These are phyloP conservation scores for Nymphalis polychloros DNA, from an alignment of 2,888 invertebrate genomes.

Conservation along the genomic window DNA sequence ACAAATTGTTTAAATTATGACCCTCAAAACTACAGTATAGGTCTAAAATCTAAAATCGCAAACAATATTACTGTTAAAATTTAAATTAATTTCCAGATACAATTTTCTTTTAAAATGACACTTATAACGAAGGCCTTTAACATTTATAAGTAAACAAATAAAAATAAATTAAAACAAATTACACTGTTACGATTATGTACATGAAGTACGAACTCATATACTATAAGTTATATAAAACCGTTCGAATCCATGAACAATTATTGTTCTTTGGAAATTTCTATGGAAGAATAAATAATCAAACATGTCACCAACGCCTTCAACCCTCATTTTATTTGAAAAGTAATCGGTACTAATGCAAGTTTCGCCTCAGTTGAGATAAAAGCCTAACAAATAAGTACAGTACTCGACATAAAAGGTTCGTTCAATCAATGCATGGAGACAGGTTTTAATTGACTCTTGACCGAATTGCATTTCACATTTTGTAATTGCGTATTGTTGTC, in stretches of 20 bases:
- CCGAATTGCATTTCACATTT: conserved; percentile 36
- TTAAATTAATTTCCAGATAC: too few species aligned
- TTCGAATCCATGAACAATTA: neutral
- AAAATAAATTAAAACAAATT: too few species aligned
- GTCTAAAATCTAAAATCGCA: too few species aligned
- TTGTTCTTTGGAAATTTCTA: neutral
- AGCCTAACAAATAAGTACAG: conserved; percentile 10
- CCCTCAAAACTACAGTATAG: too few species aligned
- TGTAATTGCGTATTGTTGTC: conserved; percentile 38
- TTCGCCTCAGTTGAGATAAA: neutral
- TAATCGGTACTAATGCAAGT: neutral
- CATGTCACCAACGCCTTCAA: neutral
- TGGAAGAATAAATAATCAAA: neutral
- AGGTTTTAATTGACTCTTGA: conserved; percentile 38
- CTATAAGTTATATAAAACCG: too few species aligned
- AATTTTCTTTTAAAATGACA: too few species aligned
- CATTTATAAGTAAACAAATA: too few species aligned
- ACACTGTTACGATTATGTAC: too few species aligned
- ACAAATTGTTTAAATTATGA: too few species aligned
- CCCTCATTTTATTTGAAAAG: neutral
- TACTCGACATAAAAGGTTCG: conserved; percentile 21
- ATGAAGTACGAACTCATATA: too few species aligned
- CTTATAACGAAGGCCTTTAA: too few species aligned
- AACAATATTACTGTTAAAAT: too few species aligned
- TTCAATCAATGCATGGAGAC: conserved; percentile 26